Percentiles rank a stretch among this genome's conserved stretches.
These are phyloP conservation scores for Protosalanx chinensis DNA, from an alignment of 2,797 vertebrate species.

Conservation along the genomic window DNA sequence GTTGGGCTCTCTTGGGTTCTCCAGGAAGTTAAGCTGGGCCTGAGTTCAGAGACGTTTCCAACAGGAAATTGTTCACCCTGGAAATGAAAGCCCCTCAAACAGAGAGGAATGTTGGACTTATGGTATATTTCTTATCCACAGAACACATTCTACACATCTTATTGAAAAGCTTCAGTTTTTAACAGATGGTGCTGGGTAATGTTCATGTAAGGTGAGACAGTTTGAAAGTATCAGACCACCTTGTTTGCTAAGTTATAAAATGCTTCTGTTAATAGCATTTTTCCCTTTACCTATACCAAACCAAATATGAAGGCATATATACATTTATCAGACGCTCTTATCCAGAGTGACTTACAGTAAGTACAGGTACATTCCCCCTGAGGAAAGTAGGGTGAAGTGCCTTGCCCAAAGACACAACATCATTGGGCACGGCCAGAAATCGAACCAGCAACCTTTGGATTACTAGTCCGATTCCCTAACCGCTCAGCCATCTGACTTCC, in stretches of 20 bases:
- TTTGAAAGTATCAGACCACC: neutral
- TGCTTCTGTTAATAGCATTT: neutral
- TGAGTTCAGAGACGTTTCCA: constrained; percentile 28
- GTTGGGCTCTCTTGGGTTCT: neutral
- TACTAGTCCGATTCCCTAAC: too few relatives aligned
- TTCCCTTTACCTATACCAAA: neutral
- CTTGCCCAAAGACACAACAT: too few relatives aligned
- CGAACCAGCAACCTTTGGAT: too few relatives aligned
- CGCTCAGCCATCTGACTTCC: too few relatives aligned
- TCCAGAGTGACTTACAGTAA: too few relatives aligned
- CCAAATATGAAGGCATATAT: neutral
- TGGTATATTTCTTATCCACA: constrained; percentile 45
- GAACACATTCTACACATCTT: neutral
- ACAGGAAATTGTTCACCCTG: constrained; percentile 56
- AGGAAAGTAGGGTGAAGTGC: too few relatives aligned
- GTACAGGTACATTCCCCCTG: too few relatives aligned
- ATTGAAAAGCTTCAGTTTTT: constrained; percentile 4
- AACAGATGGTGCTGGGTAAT: neutral
- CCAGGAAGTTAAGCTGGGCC: constrained; percentile 29
- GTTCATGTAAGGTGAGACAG: neutral
- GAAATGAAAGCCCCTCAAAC: constrained; percentile 50
- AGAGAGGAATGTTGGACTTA: constrained; percentile 50
- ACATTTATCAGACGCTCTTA: too few relatives aligned
- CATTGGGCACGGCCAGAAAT: too few relatives aligned
- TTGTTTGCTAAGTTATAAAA: too few relatives aligned